Conservation (phyloP, 2,888 invertebrate genomes). For the Physocephala rufipes region DNA sequence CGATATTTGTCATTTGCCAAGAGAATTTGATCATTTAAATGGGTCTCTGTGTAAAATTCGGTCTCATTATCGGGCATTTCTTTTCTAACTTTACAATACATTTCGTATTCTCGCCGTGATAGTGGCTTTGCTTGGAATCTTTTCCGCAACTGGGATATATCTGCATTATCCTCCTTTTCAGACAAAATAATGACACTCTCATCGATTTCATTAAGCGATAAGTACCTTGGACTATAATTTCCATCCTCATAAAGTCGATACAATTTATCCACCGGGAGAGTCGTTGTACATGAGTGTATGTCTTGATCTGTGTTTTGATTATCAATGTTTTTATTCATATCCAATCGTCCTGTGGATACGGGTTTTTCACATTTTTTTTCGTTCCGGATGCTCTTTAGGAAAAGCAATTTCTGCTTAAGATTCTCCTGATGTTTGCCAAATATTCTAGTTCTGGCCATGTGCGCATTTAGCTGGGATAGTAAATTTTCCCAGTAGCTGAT, state of each 20-base stretch:
- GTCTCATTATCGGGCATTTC: slow-evolving; percentile 89
- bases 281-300: slow-evolving; percentile 52
- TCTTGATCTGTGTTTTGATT: not conserved
- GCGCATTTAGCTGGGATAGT: slow-evolving; percentile 93
- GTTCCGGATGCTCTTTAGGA: slow-evolving; percentile 87
- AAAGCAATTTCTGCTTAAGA: slow-evolving; percentile 84
- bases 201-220: slow-evolving; percentile 66
- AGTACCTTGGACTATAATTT: slow-evolving; percentile 82
- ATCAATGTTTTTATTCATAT: not conserved
- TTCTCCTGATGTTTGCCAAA: slow-evolving; percentile 93
- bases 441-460: slow-evolving; percentile 91
- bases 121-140: slow-evolving; percentile 58
- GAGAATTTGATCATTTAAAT: slow-evolving; percentile 76
- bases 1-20: slow-evolving; percentile 97
- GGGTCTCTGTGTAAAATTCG: slow-evolving; percentile 89
- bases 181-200: slow-evolving; percentile 79
- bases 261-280: slow-evolving; percentile 65
- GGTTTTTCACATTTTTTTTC: slow-evolving; percentile 61
- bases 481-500: slow-evolving; percentile 98
- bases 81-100: slow-evolving; percentile 83
- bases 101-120: slow-evolving; percentile 70
- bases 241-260: slow-evolving; percentile 80
- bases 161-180: slow-evolving; percentile 78
- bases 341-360: slow-evolving; percentile 31
- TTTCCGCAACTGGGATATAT: slow-evolving; percentile 76